Evolutionary conservation across 1,140 invertebrate genomes (phyloP).

Genomic region (Cherax destructor): DNA sequence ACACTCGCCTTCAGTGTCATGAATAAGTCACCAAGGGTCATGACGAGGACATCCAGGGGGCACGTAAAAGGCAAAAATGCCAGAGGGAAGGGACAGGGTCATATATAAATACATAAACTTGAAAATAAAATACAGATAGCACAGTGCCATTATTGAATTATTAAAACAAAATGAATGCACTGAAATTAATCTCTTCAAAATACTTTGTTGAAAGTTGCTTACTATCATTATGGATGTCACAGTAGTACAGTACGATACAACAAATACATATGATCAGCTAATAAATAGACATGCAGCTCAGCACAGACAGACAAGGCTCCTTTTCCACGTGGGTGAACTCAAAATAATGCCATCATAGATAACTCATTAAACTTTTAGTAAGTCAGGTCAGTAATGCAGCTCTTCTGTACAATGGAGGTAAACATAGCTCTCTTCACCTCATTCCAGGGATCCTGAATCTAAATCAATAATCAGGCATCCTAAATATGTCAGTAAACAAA

Average conservation of each 20-base stretch:
- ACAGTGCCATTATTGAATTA: background rate
- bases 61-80: background rate
- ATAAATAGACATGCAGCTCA: background rate
- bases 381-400: no score
- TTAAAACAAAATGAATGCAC: background rate
- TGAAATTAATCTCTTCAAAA: no score
- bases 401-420: no score
- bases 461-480: no score
- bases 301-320: background rate
- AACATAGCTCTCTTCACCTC: no score
- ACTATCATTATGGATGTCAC: no score
- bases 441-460: no score
- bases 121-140: background rate
- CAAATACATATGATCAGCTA: background rate
- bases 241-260: background rate
- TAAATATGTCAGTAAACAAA: no score
- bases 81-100: background rate
- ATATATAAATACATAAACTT: conserved; percentile 1
- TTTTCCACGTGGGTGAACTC: background rate
- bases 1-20: conserved; percentile 32
- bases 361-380: background rate
- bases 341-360: background rate
- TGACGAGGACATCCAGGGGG: conserved; percentile 11
- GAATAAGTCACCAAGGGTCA: conserved; percentile 12
- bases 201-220: no score